Percentiles rank a stretch among this genome's conserved stretches.
Conservation (phyloP, 2,797 vertebrate species). For the Buphagus erythrorhynchus region DNA sequence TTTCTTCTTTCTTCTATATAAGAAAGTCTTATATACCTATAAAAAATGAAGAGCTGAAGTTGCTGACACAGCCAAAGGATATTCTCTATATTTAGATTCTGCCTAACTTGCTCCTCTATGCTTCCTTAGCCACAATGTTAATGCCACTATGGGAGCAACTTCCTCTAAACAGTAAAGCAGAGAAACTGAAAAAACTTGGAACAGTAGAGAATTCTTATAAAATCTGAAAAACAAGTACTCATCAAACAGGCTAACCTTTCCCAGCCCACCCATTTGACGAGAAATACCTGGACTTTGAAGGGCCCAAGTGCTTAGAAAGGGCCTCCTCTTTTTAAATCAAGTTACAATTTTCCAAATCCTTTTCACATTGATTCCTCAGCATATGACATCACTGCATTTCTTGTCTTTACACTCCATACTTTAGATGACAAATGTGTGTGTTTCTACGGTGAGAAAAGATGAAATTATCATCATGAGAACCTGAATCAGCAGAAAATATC, state of each 20-base stretch:
- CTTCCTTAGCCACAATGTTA: background rate
- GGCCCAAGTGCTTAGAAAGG: background rate
- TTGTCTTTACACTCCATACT: background rate
- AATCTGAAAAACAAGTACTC: background rate
- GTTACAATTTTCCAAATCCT: background rate
- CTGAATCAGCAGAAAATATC: slow-evolving; percentile 18
- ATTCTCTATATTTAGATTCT: background rate
- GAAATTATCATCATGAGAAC: background rate
- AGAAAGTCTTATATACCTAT: background rate
- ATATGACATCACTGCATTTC: background rate
- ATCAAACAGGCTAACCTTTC: background rate
- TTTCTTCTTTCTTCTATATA: background rate
- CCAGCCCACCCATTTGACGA: background rate
- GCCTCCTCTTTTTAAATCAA: background rate
- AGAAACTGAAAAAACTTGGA: background rate
- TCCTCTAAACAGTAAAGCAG: background rate
- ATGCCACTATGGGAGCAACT: background rate
- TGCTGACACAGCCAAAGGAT: background rate
- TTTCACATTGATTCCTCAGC: background rate
- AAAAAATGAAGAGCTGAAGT: background rate
- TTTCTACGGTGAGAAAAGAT: background rate
- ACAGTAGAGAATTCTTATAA: background rate
- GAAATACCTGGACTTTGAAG: background rate
- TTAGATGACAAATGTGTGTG: background rate
- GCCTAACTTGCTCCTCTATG: background rate